A percentile compares a stretch with the other conserved stretches of the same genome.
These are phyloP conservation scores for Clarias pachynema DNA, from an alignment of 2,797 vertebrate species.

Conservation along the genomic window DNA sequence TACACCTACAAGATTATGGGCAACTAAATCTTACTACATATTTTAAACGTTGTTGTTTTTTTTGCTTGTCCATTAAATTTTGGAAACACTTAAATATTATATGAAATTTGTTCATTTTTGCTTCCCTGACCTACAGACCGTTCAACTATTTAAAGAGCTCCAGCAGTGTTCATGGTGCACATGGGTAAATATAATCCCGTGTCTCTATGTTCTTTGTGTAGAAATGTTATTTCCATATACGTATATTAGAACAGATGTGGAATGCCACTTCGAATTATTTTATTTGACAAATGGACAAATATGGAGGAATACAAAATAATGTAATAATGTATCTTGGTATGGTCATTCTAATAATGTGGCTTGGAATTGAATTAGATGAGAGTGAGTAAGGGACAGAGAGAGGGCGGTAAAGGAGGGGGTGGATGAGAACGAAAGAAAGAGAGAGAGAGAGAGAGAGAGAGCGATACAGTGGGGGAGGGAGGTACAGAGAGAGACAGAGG, in stretches of 20 bases:
- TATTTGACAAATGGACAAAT: slow-evolving; percentile 14
- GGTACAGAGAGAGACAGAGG: background rate
- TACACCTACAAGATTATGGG: background rate
- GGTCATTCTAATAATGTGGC: slow-evolving; percentile 19
- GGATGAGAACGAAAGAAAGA: background rate
- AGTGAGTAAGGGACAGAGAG: background rate
- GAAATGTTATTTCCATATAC: background rate
- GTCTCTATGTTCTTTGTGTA: background rate
- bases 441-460: background rate
- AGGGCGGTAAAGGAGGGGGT: background rate
- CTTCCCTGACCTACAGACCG: background rate
- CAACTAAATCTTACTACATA: background rate
- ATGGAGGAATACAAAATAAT: background rate
- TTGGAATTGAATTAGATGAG: slow-evolving; percentile 8
- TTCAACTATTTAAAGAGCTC: background rate
- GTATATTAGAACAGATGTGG: slow-evolving; percentile 4
- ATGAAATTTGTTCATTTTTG: background rate
- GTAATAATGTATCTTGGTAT: slow-evolving; percentile 20
- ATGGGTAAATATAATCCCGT: background rate
- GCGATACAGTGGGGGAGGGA: too few species aligned
- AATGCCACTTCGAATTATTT: slow-evolving; percentile 12
- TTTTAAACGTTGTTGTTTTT: background rate
- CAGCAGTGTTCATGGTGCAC: background rate
- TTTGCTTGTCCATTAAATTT: background rate
- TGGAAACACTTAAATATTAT: background rate